phyloP scores from a whole-genome alignment of 2,888 invertebrate species.

The Drosophila birchii region DNA sequence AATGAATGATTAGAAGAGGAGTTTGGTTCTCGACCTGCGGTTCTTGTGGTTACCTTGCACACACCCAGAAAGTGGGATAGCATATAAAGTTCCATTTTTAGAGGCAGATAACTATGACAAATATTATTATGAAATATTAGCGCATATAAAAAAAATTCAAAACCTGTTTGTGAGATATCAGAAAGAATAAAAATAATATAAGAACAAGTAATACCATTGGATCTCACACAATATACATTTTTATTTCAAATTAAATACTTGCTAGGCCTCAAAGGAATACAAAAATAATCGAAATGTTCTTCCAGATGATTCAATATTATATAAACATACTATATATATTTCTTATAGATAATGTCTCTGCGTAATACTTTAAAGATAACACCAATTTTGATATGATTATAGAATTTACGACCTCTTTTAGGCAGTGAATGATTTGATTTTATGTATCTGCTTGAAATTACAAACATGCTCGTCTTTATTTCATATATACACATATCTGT shows the following conservation, averaged over 20 bases:
- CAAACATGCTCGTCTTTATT: not conserved
- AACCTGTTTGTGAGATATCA: not conserved
- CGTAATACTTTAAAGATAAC: constrained; percentile 1
- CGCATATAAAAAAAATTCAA: not conserved
- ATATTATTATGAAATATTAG: constrained; percentile 9
- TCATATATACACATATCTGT: not conserved
- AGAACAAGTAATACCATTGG: not conserved
- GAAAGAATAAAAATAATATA: not conserved
- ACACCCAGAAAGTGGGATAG: not conserved
- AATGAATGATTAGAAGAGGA: constrained; percentile 16
- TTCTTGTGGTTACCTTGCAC: not conserved
- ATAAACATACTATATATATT: not conserved
- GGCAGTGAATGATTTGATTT: not conserved
- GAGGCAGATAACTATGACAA: not conserved
- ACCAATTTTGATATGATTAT: not conserved
- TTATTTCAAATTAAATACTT: not conserved
- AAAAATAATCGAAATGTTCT: not conserved
- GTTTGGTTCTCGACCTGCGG: constrained; percentile 8
- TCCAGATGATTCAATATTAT: constrained; percentile 1
- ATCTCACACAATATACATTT: not conserved
- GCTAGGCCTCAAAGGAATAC: not conserved
- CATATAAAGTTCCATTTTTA: not conserved
- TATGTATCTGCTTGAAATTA: not conserved
- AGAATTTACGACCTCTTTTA: constrained; percentile 5
- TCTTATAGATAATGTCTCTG: not conserved